Conservation (phyloP, 2,797 vertebrate species). For the Gouania willdenowi region DNA sequence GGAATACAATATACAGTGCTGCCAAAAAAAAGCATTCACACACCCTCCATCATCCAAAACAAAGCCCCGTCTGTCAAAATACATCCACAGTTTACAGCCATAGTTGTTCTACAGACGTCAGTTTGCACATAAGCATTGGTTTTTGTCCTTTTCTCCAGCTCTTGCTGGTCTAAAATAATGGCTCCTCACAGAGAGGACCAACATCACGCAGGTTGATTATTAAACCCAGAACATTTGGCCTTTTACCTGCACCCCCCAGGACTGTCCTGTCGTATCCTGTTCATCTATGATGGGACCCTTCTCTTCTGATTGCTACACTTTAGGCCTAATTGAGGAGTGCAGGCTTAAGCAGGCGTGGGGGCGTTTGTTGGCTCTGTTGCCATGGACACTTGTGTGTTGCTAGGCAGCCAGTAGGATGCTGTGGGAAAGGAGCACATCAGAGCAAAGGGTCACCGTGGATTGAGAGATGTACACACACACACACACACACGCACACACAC, state of each 20-base stretch:
- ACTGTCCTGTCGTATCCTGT: conserved; percentile 25
- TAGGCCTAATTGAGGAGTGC: conserved; percentile 69
- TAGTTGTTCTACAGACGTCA: no score
- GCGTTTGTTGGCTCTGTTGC: conserved; percentile 79
- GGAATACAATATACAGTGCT: no score
- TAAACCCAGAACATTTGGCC: conserved; percentile 1
- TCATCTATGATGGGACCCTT: conserved; percentile 24
- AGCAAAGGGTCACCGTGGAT: conserved; percentile 72
- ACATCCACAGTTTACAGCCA: background rate
- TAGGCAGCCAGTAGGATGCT: conserved; percentile 76
- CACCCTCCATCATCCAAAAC: no score
- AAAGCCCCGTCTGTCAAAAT: no score
- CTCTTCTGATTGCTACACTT: conserved; percentile 67
- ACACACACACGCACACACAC: no score
- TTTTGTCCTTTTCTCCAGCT: conserved; percentile 3
- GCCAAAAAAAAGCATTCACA: no score
- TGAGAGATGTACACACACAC: conserved; percentile 68
- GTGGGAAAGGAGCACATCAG: conserved; percentile 66
- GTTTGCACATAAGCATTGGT: background rate
- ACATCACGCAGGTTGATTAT: conserved; percentile 7
- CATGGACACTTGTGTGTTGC: conserved; percentile 79
- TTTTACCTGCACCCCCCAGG: conserved; percentile 9
- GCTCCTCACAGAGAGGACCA: background rate
- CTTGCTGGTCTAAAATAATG: conserved; percentile 4
- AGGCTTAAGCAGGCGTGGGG: conserved; percentile 61